Evolutionary conservation across 2,797 vertebrate species (phyloP), one percentile per base, ranked within the genome.

Genomic region (Sebastes trivittatus): DNA sequence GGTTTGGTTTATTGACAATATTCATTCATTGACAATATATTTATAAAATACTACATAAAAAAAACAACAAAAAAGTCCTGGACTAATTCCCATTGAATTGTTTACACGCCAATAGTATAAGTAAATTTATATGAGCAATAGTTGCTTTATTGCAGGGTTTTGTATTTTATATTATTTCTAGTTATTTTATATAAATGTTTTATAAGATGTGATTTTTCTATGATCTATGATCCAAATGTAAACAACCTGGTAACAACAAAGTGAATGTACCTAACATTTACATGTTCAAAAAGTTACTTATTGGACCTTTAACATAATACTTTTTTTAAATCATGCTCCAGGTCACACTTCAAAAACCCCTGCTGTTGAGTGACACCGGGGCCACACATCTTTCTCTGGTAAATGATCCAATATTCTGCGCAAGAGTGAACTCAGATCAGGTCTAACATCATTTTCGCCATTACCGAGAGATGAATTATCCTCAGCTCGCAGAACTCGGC

Each of bases 401-500:
- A 83, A 84, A 84, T 85, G 38, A 87, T 88, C 77, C 72, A 49
- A 89, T 87, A 81, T 72, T 89, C 68, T 82, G 61, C 32, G 6
- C 75, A 59, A 64, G 68, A 76, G 70, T 81, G 84, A 87, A 77
- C 87, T 83, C 77, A 56, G 60, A 82, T 86, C 80, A 75, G 75
- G 62, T 78, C 60, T 36, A 72, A 76, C 72, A 87, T 85, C 58
- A 85, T 85, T 88, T 92, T 86, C 49, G 10, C 84, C 75, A 86
- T 92, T 86, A 88, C 77, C 13, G 63, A 70, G 73, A 67, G 75
- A 88, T 77, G 73, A 91, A 87, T 90, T 88, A 83, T 82, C 82
- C 77, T 66, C 75, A 68, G 58, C 82, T 84, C 80, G 73, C 60
- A 75, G 86, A 80, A 59, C 72, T 56, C 6, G 0, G 25, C 79